Evolutionary conservation across 1,140 invertebrate genomes (phyloP), one percentile per base, ranked within the genome.

Genomic region (Magallana angulata): DNA sequence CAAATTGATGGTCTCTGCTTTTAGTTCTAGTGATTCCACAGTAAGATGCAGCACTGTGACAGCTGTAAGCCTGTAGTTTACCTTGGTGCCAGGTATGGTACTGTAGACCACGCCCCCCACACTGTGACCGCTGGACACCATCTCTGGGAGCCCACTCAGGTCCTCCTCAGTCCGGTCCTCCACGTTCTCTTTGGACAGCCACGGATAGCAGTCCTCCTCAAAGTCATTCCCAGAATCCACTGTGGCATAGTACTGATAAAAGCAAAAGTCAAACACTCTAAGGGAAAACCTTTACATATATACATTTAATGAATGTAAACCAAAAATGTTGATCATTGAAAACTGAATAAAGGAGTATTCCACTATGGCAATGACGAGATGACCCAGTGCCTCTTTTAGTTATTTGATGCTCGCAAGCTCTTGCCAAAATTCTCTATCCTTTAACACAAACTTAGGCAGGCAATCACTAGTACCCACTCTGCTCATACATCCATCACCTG

Each of bases 71-170:
- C 36, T 4, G 2, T 3, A 0, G 2, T 48, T 48, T 76, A 76
- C 68, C 58, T 88, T 86, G 24, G 88, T 86, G 30, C 85, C 85
- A 6, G 89, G 82, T 1, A 92, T 86, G 6, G 84, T 89, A 85
- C 90, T 92, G 82, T 86, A 93, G 80, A 94, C 92, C 9, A 99
- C 98, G 0, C 98, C 98, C 16, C 98, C 98, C n/a, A 99, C 98
- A 93, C 97, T 98, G 90, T 98, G 97, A 0, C 98, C 98, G 94
- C 98, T 98, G 83, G 98, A 98, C 16, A 99, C 98, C 85, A 99
- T 96, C 89, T 98, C 97, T 0, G 98, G 97, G 57, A 98, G 96
- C 92, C 98, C 98, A 1, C 96, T 97, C 86, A 98, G 97, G 36
- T 97, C 96, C 0, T 96, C 96, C 1, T 97, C 96, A 6, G 91